These are phyloP conservation scores for Muraenolepis orangiensis DNA, from an alignment of 2,797 vertebrate species.

Conservation along the genomic window DNA sequence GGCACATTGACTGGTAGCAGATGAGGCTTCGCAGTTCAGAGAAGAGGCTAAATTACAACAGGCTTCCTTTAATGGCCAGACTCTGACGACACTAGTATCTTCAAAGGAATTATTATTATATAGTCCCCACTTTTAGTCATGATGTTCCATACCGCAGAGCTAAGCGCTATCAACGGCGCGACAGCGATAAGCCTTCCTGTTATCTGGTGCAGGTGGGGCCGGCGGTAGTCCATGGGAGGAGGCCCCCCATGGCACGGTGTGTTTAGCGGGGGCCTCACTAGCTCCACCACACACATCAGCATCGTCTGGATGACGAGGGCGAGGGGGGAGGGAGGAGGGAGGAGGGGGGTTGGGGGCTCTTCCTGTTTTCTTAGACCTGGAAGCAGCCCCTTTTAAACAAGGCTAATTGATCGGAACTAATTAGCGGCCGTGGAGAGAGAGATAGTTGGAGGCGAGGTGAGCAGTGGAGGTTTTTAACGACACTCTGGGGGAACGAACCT, in stretches of 20 bases:
- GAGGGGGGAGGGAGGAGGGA: slow-evolving; percentile 39
- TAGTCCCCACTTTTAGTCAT: no score
- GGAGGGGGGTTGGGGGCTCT: slow-evolving; percentile 57
- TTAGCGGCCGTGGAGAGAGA: slow-evolving; percentile 58
- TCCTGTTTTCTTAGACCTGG: slow-evolving; percentile 66
- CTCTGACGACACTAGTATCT: no score
- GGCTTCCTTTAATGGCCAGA: no score
- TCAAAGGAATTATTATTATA: no score
- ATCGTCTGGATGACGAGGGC: slow-evolving; percentile 51
- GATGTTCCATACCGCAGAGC: slow-evolving; percentile 25
- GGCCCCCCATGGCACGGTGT: no score
- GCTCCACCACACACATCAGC: slow-evolving; percentile 42
- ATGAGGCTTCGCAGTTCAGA: not conserved
- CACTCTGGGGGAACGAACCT: slow-evolving; percentile 37
- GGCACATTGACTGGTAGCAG: no score
- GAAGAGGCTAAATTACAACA: not conserved
- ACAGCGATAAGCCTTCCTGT: slow-evolving; percentile 40
- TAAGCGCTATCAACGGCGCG: slow-evolving; percentile 59
- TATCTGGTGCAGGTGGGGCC: slow-evolving; percentile 30
- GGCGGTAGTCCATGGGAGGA: not conserved
- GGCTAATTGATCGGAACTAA: slow-evolving; percentile 74
- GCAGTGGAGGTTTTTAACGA: slow-evolving; percentile 59
- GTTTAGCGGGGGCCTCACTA: slow-evolving; percentile 56
- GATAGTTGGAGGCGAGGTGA: slow-evolving; percentile 67
- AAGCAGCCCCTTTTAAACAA: slow-evolving; percentile 60